phyloP scores from a whole-genome alignment of 2,797 vertebrate species.

The Fistularia commersonii region DNA sequence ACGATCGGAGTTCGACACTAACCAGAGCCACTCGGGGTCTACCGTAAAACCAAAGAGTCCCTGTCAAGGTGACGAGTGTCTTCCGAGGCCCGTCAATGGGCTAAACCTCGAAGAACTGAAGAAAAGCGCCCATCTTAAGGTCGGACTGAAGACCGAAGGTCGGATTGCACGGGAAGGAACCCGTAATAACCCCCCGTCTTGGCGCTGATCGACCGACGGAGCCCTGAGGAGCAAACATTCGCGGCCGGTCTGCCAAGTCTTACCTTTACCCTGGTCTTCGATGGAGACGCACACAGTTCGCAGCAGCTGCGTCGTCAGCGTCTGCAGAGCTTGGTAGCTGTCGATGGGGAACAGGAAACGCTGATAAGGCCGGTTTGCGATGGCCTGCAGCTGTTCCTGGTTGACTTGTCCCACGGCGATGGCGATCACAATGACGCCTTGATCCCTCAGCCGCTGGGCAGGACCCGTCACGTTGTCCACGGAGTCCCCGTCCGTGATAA shows the following conservation, averaged over 20 bases:
- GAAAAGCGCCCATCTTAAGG: too few species aligned
- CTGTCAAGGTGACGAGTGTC: too few species aligned
- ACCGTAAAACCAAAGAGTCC: too few species aligned
- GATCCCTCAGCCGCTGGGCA: conserved; percentile 59
- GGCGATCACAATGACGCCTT: conserved; percentile 74
- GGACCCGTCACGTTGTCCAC: conserved; percentile 59
- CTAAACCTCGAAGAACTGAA: too few species aligned
- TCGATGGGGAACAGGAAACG: conserved; percentile 67
- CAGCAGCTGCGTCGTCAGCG: conserved; percentile 54
- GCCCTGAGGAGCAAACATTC: not conserved
- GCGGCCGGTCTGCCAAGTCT: conserved; percentile 4
- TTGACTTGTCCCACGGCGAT: conserved; percentile 72
- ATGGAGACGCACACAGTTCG: conserved; percentile 69
- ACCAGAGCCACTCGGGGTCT: too few species aligned
- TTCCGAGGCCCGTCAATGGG: too few species aligned
- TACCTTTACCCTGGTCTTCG: conserved; percentile 72
- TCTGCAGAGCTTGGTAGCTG: conserved; percentile 67
- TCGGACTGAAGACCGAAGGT: too few species aligned
- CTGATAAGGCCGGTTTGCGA: conserved; percentile 73
- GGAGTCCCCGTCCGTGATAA: conserved; percentile 79
- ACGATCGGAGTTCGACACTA: too few species aligned
- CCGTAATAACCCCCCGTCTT: too few species aligned
- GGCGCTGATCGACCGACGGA: not conserved
- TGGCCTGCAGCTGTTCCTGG: conserved; percentile 53
- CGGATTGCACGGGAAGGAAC: too few species aligned